Conservation (phyloP, 2,113 vertebrate genomes). For the Sakesphorus luctuosus region DNA sequence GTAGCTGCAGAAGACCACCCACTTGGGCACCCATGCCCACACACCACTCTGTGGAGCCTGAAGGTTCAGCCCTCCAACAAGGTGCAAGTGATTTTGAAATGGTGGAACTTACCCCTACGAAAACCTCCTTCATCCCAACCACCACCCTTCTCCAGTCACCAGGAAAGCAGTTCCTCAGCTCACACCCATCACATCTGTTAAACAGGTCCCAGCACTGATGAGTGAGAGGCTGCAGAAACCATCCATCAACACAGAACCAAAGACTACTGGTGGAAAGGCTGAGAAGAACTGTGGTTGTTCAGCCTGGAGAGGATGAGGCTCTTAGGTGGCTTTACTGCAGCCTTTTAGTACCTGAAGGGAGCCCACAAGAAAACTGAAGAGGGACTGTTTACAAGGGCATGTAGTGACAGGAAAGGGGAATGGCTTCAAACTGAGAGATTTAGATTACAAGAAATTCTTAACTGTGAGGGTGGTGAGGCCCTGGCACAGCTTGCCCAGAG, state of each 20-base stretch:
- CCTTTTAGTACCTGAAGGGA: background rate
- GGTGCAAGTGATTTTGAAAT: background rate
- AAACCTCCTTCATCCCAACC: background rate
- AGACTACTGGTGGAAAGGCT: background rate
- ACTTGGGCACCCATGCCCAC: background rate
- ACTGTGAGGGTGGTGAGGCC: background rate
- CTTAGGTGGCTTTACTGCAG: background rate
- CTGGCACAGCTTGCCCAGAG: background rate
- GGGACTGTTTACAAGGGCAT: background rate
- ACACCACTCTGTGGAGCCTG: accelerated
- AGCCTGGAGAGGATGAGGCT: background rate
- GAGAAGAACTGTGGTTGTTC: background rate
- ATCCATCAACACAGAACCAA: background rate
- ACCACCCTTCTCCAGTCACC: background rate
- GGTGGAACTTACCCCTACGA: background rate
- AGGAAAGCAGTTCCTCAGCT: background rate
- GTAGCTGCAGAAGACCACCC: background rate
- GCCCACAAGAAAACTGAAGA: background rate
- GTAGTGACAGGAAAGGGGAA: background rate
- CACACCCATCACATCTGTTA: background rate
- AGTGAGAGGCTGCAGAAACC: background rate
- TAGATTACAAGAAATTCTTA: background rate
- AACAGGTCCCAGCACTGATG: background rate
- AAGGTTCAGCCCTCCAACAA: background rate
- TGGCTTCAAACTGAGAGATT: background rate